Percentiles rank a stretch among this genome's conserved stretches.
These are phyloP conservation scores for Hipparchia sbordonii DNA, from an alignment of 2,888 invertebrate genomes.

Conservation along the genomic window DNA sequence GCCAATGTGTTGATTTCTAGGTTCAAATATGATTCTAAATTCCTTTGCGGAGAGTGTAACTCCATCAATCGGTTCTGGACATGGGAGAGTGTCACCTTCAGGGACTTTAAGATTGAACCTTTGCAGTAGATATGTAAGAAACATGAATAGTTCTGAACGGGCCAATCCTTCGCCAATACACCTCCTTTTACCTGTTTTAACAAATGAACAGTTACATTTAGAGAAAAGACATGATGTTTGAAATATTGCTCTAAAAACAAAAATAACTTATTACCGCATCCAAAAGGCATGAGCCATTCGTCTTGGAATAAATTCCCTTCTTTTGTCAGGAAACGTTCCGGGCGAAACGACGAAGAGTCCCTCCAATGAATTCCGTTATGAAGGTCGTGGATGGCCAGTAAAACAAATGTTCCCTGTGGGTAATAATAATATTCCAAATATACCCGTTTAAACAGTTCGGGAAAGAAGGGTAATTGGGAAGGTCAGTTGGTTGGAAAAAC, in stretches of 20 bases:
- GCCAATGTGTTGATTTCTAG: conserved; percentile 43
- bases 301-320: conserved; percentile 78
- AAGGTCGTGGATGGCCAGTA: conserved; percentile 84
- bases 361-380: conserved; percentile 85
- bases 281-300: conserved; percentile 71
- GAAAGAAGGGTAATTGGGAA: too few species aligned
- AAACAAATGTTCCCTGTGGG: conserved; percentile 80
- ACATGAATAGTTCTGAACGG: conserved; percentile 89
- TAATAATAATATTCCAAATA: neutral
- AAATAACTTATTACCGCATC: conserved; percentile 74
- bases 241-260: neutral
- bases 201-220: conserved; percentile 25
- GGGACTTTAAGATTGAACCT: conserved; percentile 79
- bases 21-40: conserved; percentile 70
- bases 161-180: conserved; percentile 91
- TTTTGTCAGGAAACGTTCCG: conserved; percentile 84
- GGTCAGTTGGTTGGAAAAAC: too few species aligned
- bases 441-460: neutral
- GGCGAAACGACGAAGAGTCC: conserved; percentile 83
- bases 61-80: conserved; percentile 78
- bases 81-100: conserved; percentile 65
- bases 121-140: conserved; percentile 88
- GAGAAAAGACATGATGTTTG: neutral
- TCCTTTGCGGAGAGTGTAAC: conserved; percentile 82
- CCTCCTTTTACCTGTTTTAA: conserved; percentile 85